phyloP scores from a whole-genome alignment of 2,113 vertebrate genomes.

The Notiomystis cincta region DNA sequence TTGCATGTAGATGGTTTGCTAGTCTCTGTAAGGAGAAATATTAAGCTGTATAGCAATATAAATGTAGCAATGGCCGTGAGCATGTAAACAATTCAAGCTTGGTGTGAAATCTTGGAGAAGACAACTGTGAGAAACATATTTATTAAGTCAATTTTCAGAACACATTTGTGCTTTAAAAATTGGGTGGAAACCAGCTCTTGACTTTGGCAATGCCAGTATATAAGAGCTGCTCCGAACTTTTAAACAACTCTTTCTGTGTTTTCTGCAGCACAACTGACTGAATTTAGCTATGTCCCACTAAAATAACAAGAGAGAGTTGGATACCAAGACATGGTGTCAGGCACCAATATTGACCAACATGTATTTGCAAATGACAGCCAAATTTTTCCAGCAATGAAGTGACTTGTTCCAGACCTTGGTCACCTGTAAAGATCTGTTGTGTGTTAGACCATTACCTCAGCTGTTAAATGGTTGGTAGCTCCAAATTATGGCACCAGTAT shows the following conservation, averaged over 20 bases:
- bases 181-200: background rate
- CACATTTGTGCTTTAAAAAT: background rate
- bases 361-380: background rate
- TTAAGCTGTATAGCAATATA: background rate
- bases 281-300: background rate
- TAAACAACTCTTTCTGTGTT: background rate
- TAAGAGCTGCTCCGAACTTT: background rate
- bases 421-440: background rate
- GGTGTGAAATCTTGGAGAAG: background rate
- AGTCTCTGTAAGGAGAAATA: background rate
- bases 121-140: background rate
- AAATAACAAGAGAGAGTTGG: background rate
- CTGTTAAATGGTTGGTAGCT: background rate
- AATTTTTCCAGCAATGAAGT: background rate
- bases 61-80: background rate
- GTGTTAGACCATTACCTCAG: background rate
- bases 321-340: background rate
- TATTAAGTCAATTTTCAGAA: background rate
- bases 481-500: background rate
- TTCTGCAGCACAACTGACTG: background rate
- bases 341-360: background rate
- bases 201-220: rapidly evolving
- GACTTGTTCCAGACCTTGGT: background rate
- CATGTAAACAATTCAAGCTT: background rate
- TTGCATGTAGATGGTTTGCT: background rate